phyloP scores from a whole-genome alignment of 2,797 vertebrate species.

The Esox lucius region DNA sequence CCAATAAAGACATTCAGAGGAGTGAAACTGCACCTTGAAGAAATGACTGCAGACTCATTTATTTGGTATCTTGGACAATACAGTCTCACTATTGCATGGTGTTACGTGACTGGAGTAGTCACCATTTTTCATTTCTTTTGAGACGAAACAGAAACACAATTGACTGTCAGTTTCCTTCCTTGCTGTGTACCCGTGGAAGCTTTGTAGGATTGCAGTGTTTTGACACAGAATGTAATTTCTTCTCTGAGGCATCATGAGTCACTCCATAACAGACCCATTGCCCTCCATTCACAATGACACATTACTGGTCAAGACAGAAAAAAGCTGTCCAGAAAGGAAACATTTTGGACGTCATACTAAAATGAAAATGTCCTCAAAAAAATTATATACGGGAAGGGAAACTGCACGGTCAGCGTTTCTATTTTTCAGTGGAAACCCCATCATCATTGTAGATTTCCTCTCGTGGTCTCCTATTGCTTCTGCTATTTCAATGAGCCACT shows the following conservation, averaged over 20 bases:
- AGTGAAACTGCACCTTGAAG: not conserved
- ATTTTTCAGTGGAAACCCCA: conserved; percentile 61
- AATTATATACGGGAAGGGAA: conserved; percentile 63
- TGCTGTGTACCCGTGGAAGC: not conserved
- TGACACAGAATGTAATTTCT: not conserved
- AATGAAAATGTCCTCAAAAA: conserved; percentile 50
- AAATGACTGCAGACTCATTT: not conserved
- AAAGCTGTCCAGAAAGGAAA: conserved; percentile 39
- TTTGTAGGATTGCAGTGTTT: not conserved
- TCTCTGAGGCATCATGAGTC: conserved; percentile 31
- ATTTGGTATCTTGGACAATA: not conserved
- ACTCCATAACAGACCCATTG: conserved; percentile 20
- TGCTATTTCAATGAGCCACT: conserved; percentile 50
- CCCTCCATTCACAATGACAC: conserved; percentile 49
- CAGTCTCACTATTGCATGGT: not conserved
- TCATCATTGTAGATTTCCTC: conserved; percentile 52
- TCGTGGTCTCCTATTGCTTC: conserved; percentile 46
- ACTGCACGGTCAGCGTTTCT: conserved; percentile 61
- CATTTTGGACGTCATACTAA: conserved; percentile 53
- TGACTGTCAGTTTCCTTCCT: not conserved
- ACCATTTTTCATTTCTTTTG: not conserved
- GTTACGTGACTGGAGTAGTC: not conserved
- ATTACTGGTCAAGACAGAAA: conserved; percentile 16
- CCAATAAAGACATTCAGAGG: not conserved
- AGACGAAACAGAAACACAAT: not conserved